phyloP scores from a whole-genome alignment of 2,888 invertebrate genomes.

The Coelinius sp. region DNA sequence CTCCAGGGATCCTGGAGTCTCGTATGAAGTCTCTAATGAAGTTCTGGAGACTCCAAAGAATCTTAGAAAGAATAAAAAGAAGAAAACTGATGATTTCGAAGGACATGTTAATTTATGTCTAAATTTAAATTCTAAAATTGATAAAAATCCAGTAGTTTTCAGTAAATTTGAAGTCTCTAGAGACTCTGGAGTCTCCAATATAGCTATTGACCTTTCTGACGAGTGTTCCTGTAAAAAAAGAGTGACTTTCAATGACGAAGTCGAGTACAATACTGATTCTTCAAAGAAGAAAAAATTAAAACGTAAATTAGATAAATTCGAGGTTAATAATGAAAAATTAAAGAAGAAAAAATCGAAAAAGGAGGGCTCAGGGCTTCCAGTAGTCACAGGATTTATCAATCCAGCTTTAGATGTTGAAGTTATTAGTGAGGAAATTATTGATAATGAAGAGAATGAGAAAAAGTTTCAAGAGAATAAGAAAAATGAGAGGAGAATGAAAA shows the following conservation, averaged over 20 bases:
- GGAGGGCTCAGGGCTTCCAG: neutral
- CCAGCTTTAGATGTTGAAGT: conserved; percentile 58
- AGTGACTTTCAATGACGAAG: conserved; percentile 65
- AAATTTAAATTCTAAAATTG: conserved; percentile 45
- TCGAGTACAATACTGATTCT: conserved; percentile 61
- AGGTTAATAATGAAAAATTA: conserved; percentile 59
- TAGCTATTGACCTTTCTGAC: conserved; percentile 62
- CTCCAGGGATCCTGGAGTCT: conserved; percentile 56
- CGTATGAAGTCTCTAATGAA: no score
- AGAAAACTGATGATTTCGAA: conserved; percentile 24
- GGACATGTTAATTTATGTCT: conserved; percentile 50
- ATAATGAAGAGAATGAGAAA: conserved; percentile 60
- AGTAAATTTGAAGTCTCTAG: conserved; percentile 59
- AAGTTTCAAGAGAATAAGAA: conserved; percentile 51
- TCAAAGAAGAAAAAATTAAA: conserved; percentile 56
- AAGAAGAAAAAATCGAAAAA: conserved; percentile 53
- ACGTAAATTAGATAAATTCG: conserved; percentile 62
- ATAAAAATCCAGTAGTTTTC: conserved; percentile 46
- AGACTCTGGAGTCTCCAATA: conserved; percentile 60
- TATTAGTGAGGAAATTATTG: conserved; percentile 54
- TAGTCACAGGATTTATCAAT: conserved; percentile 52
- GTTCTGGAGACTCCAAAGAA: conserved; percentile 13
- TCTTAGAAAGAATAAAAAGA: conserved; percentile 7
- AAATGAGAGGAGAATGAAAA: conserved; percentile 49
- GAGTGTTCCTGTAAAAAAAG: conserved; percentile 59